These are phyloP conservation scores for Lanistes nyassanus DNA, from an alignment of 1,140 invertebrate species.

Conservation along the genomic window DNA sequence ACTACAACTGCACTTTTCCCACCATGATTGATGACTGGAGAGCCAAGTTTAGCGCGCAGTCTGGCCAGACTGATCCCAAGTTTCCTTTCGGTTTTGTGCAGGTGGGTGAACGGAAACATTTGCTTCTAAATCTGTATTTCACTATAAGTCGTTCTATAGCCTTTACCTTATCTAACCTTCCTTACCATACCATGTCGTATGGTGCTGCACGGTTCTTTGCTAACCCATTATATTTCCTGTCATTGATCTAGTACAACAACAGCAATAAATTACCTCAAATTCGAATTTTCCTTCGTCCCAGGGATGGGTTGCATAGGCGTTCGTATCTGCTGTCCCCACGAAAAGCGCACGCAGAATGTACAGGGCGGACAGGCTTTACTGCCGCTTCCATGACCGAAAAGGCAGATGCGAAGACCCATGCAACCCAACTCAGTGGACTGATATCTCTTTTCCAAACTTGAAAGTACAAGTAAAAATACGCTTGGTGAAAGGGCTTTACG, in stretches of 20 bases:
- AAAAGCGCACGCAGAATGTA: too few species aligned
- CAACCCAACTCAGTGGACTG: too few species aligned
- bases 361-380: too few species aligned
- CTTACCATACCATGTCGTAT: not conserved
- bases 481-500: too few species aligned
- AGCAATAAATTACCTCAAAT: not conserved
- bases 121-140: not conserved
- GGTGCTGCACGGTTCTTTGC: not conserved
- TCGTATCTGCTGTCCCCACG: too few species aligned
- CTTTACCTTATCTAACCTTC: not conserved
- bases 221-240: not conserved
- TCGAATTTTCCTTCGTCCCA: not conserved
- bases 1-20: conserved; percentile 53
- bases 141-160: not conserved
- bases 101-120: conserved; percentile 11
- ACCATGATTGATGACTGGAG: conserved; percentile 54
- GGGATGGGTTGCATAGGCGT: too few species aligned
- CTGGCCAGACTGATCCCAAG: conserved; percentile 31
- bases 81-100: conserved; percentile 61
- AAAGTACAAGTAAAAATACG: too few species aligned
- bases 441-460: too few species aligned
- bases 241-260: not conserved
- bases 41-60: conserved; percentile 34
- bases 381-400: too few species aligned
- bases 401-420: too few species aligned